Conservation (phyloP, 2,888 invertebrate species). For the Oscheius sp. region DNA sequence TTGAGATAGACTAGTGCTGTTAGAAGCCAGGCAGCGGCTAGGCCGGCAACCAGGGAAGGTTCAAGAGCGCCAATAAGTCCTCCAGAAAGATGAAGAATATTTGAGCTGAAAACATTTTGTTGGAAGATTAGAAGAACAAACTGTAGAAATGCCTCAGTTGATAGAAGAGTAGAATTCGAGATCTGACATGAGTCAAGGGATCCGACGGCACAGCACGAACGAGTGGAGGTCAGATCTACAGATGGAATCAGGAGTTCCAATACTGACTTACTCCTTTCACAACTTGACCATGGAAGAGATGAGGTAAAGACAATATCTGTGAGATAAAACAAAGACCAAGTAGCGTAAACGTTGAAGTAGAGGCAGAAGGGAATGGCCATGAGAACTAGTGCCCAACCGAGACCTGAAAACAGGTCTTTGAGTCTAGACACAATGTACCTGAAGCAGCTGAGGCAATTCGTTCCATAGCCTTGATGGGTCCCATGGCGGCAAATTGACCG, state of each 20-base stretch:
- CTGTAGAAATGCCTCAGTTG: slow-evolving; percentile 71
- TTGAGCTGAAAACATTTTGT: background rate
- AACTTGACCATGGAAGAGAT: slow-evolving; percentile 63
- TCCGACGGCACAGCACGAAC: slow-evolving; percentile 66
- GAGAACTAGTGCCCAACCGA: slow-evolving; percentile 72
- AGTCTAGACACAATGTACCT: slow-evolving; percentile 37
- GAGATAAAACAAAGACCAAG: slow-evolving; percentile 70
- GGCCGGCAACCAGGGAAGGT: slow-evolving; percentile 89
- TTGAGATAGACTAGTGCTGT: slow-evolving; percentile 97
- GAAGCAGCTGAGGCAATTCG: slow-evolving; percentile 70
- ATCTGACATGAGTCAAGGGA: slow-evolving; percentile 50
- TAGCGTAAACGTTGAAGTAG: slow-evolving; percentile 70
- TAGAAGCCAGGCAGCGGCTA: slow-evolving; percentile 90
- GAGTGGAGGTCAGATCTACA: slow-evolving; percentile 63
- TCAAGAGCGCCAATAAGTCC: slow-evolving; percentile 77
- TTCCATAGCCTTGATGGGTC: slow-evolving; percentile 64
- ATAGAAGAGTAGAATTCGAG: slow-evolving; percentile 58
- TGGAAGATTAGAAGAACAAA: slow-evolving; percentile 35
- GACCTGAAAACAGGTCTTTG: slow-evolving; percentile 50
- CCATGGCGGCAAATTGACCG: slow-evolving; percentile 69
- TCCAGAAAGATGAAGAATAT: slow-evolving; percentile 41
- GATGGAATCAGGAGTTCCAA: background rate
- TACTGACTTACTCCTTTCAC: slow-evolving; percentile 48
- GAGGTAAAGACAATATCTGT: slow-evolving; percentile 60
- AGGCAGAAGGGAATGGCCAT: slow-evolving; percentile 70